phyloP scores from a whole-genome alignment of 2,888 invertebrate genomes.

The Sylvicola cinctus region DNA sequence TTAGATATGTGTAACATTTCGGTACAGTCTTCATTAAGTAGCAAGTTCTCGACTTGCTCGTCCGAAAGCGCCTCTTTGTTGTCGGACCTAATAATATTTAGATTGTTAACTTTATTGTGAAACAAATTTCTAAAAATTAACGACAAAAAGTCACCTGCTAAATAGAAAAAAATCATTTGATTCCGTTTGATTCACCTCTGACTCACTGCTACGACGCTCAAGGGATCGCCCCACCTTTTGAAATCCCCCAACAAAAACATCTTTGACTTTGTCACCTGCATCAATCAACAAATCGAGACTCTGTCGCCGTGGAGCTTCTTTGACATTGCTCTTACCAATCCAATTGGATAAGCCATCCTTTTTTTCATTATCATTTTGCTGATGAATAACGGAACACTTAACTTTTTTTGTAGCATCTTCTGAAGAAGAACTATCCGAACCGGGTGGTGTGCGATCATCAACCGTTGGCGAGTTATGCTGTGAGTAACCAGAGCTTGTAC shows the following conservation, averaged over 20 bases:
- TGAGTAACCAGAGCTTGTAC: constrained; percentile 24
- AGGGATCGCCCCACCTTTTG: constrained; percentile 44
- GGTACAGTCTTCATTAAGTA: constrained; percentile 7
- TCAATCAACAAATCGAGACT: constrained; percentile 58
- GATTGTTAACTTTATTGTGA: background rate
- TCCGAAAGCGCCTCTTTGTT: constrained; percentile 22
- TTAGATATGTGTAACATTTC: no score
- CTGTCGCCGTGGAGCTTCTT: constrained; percentile 36
- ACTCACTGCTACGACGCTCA: constrained; percentile 52
- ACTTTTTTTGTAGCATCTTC: background rate
- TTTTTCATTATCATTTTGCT: constrained; percentile 8
- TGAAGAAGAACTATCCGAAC: constrained; percentile 11
- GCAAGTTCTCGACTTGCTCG: constrained; percentile 24
- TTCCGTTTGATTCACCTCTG: constrained; percentile 30
- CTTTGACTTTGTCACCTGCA: constrained; percentile 62
- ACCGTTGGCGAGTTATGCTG: constrained; percentile 10
- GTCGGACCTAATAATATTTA: constrained; percentile 17
- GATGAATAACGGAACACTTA: background rate
- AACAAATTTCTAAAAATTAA: background rate
- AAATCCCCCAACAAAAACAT: constrained; percentile 58
- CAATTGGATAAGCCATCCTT: constrained; percentile 12
- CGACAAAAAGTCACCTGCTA: constrained; percentile 15
- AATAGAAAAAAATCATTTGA: constrained; percentile 22
- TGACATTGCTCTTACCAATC: constrained; percentile 20
- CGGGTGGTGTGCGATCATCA: constrained; percentile 17